These are phyloP conservation scores for Lamproptera curius DNA, from an alignment of 2,888 invertebrate species.

Conservation along the genomic window DNA sequence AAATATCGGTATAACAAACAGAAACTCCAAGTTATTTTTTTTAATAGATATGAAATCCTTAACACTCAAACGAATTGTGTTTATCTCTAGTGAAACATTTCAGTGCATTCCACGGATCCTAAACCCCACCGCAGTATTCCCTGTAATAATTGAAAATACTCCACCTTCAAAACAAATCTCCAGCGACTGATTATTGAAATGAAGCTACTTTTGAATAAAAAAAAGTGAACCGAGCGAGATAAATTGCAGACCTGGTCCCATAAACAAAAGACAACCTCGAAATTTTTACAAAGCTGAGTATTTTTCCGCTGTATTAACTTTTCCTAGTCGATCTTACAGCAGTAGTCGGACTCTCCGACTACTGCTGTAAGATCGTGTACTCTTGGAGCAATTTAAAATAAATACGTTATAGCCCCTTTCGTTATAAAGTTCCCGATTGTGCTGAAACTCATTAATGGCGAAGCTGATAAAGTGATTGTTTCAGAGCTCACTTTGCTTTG, in stretches of 20 bases:
- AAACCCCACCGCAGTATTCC: not conserved
- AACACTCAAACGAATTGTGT: no score
- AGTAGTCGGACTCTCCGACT: not conserved
- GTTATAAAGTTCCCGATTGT: not conserved
- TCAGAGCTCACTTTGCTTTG: not conserved
- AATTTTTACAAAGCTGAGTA: constrained; percentile 12
- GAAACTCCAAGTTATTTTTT: no score
- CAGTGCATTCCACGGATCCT: not conserved
- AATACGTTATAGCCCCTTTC: not conserved
- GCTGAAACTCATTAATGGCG: not conserved
- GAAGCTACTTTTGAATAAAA: constrained; percentile 8
- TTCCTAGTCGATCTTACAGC: constrained; percentile 8
- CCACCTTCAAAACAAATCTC: constrained; percentile 4
- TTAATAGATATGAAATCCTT: no score
- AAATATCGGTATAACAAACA: no score
- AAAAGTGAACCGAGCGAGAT: constrained; percentile 7
- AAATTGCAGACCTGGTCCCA: constrained; percentile 16
- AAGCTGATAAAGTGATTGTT: not conserved
- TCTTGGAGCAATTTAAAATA: constrained; percentile 5
- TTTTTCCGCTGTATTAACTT: constrained; percentile 13
- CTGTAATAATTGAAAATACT: constrained; percentile 3
- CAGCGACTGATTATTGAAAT: constrained; percentile 15
- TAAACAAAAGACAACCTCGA: constrained; percentile 16
- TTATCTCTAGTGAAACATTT: no score
- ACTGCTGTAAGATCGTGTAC: not conserved